phyloP scores from a whole-genome alignment of 1,140 invertebrate species.

The Cherax quadricarinatus region DNA sequence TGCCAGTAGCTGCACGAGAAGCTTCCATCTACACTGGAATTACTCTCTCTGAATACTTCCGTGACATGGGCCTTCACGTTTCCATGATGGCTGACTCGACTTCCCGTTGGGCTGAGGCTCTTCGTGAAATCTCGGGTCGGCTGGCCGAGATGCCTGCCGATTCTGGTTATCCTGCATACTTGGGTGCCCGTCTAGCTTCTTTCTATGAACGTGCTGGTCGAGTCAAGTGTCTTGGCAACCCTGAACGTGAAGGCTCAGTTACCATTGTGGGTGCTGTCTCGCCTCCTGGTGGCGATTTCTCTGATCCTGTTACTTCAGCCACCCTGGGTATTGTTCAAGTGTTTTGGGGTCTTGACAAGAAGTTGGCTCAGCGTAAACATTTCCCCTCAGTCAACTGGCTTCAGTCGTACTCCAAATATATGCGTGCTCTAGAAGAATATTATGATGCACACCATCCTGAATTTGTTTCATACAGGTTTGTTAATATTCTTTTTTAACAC shows the following conservation, averaged over 20 bases:
- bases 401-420: slow-evolving; percentile 99
- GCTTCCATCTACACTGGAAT: slow-evolving; percentile 99
- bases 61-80: slow-evolving; percentile 99
- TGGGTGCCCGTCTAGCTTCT: slow-evolving; percentile 97
- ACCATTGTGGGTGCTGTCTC: slow-evolving; percentile 99
- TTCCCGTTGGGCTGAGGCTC: slow-evolving; percentile 99
- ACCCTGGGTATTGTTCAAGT: slow-evolving; percentile 99
- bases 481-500: slow-evolving; percentile 75
- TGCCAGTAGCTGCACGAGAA: slow-evolving; percentile 99
- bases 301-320: slow-evolving; percentile 99
- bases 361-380: slow-evolving; percentile 99
- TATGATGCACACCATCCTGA: slow-evolving; percentile 99
- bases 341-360: slow-evolving; percentile 99
- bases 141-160: slow-evolving; percentile 99
- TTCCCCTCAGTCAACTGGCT: slow-evolving; percentile 99
- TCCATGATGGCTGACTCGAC: slow-evolving; percentile 99
- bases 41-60: slow-evolving; percentile 98
- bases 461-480: slow-evolving; percentile 88
- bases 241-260: slow-evolving; percentile 97
- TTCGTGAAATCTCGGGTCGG: slow-evolving; percentile 99
- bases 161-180: slow-evolving; percentile 98
- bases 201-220: slow-evolving; percentile 99
- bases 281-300: slow-evolving; percentile 99
- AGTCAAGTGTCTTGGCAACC: slow-evolving; percentile 98
- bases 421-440: slow-evolving; percentile 98